Evolutionary conservation across 2,113 vertebrate genomes (phyloP).

Genomic region (Phyllostomus discolor): DNA sequence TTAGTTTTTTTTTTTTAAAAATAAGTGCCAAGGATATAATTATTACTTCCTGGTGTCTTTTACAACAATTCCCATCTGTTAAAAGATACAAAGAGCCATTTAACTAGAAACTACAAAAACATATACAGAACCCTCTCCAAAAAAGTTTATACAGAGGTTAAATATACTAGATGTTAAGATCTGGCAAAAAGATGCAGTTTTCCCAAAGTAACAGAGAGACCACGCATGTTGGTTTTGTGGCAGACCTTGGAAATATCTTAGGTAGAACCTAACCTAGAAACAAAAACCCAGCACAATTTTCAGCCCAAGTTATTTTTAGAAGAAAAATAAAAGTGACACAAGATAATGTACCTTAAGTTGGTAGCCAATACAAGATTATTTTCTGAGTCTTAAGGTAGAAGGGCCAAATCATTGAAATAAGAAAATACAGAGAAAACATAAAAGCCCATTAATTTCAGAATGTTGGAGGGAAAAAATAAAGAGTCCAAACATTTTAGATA

Average conservation of each 20-base stretch:
- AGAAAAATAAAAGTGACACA: background rate
- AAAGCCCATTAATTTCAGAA: slow-evolving; percentile 31
- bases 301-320: slow-evolving; percentile 16
- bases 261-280: background rate
- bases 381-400: background rate
- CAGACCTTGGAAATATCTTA: background rate
- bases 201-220: background rate
- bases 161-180: background rate
- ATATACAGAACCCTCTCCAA: background rate
- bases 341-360: background rate
- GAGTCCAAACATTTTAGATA: background rate
- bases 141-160: background rate
- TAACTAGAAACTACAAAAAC: background rate
- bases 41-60: slow-evolving; percentile 22
- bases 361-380: background rate
- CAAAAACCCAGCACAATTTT: background rate
- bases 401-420: background rate
- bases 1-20: slow-evolving; percentile 32
- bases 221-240: background rate
- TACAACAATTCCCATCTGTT: background rate
- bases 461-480: background rate
- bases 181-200: slow-evolving; percentile 41
- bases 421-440: background rate
- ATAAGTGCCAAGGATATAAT: background rate
- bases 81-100: slow-evolving; percentile 13